Conservation (phyloP, 2,113 vertebrate species). For the Scalopus aquaticus region DNA sequence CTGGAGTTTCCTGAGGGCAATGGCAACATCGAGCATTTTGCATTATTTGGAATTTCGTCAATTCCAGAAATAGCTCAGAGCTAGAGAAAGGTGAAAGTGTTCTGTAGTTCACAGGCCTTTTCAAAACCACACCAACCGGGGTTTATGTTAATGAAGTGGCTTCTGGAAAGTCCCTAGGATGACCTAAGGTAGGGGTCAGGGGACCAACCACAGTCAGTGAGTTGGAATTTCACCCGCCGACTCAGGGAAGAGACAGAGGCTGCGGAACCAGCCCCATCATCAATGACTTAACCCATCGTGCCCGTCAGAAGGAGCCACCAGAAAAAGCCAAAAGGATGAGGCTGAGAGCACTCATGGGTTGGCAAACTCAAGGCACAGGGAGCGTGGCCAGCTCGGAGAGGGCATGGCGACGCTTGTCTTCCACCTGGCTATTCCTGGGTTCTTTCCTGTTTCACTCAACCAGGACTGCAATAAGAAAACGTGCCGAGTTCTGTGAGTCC, state of each 20-base stretch:
- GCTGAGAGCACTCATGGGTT: not conserved
- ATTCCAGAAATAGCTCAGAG: not conserved
- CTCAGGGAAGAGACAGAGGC: not conserved
- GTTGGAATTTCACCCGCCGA: not conserved
- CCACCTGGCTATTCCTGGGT: not conserved
- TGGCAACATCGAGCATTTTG: not conserved
- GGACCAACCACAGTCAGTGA: not conserved
- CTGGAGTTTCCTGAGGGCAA: not conserved
- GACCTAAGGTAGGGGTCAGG: not conserved
- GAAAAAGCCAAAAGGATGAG: too few species aligned
- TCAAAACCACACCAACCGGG: not conserved
- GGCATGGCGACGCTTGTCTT: not conserved
- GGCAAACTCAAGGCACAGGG: not conserved
- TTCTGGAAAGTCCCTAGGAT: not conserved
- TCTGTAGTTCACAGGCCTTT: not conserved
- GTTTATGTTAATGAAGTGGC: not conserved
- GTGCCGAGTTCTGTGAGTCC: not conserved
- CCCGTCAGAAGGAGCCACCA: too few species aligned
- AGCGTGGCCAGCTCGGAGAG: not conserved
- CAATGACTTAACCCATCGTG: not conserved
- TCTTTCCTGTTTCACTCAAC: too few species aligned
- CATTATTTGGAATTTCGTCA: not conserved
- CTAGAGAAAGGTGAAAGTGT: not conserved
- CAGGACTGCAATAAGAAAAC: not conserved
- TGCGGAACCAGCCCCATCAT: not conserved